Base-by-base conservation (phyloP, 1,140 invertebrate species). In the Homarus americanus region DNA sequence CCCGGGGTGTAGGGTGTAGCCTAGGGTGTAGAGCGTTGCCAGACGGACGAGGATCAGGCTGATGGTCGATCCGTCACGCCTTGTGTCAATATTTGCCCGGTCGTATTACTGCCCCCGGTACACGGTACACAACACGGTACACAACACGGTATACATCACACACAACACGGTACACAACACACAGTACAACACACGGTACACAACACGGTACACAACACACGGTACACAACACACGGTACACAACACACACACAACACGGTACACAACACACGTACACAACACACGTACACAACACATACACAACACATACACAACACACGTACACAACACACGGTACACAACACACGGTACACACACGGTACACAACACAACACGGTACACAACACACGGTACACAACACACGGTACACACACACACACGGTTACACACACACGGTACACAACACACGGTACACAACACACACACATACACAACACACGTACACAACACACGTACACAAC, bases 1-100 rank as follows among this genome's bases (percentile, higher is more conserved):
- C 10, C 12, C 79, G 10, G 44, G 53, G 44, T 63, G 34, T 2
- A 38, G 24, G 32, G 34, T 53, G n/a, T n/a, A n/a, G n/a, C n/a
- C n/a, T n/a, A n/a, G 41, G 15, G 41, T 79, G 76, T 28, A 79
- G 36, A 9, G 36, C 24, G 20, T 24, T n/a, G 17, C 15, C 24
- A 17, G 38, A 38, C 24, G 34, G 44, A 5, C 0, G 63, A n/a
- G 63, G 10, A 32, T 69, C 24, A 69, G 24, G 53, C 44, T 36
- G 53, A 40, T 75, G 73, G 75, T 87, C 85, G 75, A 87, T 87
- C 32, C 49, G 72, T 87, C 73, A 78, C 49, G 85, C 85, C 75
- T 36, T 63, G n/a, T 78, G 73, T 78, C 49, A 78, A 87, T 87
- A 78, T 87, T 87, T 87, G 44, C 73, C 32, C 49, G 24, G 44